Conservation (phyloP, 1,140 invertebrate genomes). For the Mizuhopecten yessoensis region DNA sequence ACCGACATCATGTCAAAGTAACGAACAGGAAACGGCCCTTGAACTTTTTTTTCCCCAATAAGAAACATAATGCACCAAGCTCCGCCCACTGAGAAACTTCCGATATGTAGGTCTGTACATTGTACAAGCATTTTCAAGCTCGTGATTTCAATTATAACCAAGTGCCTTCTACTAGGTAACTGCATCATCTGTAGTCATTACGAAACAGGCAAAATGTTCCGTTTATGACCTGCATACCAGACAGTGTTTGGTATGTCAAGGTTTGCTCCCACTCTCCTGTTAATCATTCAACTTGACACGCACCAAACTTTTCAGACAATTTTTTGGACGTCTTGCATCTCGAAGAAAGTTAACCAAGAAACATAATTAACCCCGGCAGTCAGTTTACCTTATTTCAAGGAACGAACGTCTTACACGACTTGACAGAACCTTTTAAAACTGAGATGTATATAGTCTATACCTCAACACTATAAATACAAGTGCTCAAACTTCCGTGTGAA, state of each 20-base stretch:
- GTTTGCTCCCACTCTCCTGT: not conserved
- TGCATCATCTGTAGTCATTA: conserved; percentile 33
- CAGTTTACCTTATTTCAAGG: conserved; percentile 38
- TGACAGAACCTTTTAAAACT: conserved; percentile 9
- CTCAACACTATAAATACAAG: not conserved
- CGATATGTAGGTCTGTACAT: not conserved
- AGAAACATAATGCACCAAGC: not conserved
- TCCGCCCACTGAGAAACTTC: not conserved
- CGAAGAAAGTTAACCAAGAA: conserved; percentile 20
- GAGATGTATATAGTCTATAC: not conserved
- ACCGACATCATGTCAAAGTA: not conserved
- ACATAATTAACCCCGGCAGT: conserved; percentile 2
- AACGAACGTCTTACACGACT: not conserved
- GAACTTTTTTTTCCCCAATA: not conserved
- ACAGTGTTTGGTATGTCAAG: conserved; percentile 24
- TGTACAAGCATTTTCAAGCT: not conserved
- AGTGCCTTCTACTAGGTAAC: not conserved
- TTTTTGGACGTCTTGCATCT: conserved; percentile 22
- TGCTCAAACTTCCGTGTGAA: not conserved
- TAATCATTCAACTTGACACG: conserved; percentile 1
- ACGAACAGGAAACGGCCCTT: not conserved
- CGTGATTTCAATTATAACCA: conserved; percentile 34
- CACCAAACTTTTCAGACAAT: not conserved
- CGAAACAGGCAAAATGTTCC: conserved; percentile 15
- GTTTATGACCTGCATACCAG: not conserved